Conservation (phyloP, 2,113 vertebrate genomes). For the Tupaia tana region DNA sequence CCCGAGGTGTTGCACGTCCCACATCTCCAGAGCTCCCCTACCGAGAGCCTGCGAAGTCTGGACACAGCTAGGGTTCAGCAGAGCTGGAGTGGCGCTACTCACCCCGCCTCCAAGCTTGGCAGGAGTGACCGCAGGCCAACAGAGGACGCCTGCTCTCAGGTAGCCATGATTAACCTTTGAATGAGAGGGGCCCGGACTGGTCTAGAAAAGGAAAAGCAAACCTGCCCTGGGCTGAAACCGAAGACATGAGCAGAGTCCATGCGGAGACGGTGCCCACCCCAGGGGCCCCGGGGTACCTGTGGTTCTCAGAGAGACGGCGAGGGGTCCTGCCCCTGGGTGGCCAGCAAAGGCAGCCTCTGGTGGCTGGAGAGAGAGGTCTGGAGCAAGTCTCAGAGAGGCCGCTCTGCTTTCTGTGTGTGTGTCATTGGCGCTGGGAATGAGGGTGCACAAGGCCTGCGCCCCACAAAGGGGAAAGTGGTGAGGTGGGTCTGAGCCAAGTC, state of each 20-base stretch:
- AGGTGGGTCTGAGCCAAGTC: neutral
- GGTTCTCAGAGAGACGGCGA: too few relatives aligned
- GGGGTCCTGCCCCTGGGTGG: too few relatives aligned
- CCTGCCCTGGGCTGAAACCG: neutral
- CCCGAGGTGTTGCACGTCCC: neutral
- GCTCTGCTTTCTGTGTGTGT: neutral
- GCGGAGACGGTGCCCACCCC: too few relatives aligned
- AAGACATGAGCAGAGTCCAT: neutral
- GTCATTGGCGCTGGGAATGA: neutral
- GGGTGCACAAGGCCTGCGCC: neutral
- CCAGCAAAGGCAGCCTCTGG: neutral
- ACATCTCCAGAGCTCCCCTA: neutral
- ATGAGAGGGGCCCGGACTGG: neutral
- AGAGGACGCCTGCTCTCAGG: neutral
- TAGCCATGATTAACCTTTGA: neutral
- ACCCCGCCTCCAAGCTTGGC: neutral
- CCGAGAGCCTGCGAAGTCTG: neutral
- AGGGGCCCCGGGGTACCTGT: too few relatives aligned
- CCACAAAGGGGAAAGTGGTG: neutral
- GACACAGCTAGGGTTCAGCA: neutral
- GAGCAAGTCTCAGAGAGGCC: neutral
- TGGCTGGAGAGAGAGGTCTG: accelerated
- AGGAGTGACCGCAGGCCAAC: neutral
- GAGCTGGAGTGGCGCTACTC: neutral
- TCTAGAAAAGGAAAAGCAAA: neutral